Percentiles rank a stretch among this genome's conserved stretches.
These are phyloP conservation scores for Mixornis gularis DNA, from an alignment of 2,113 vertebrate genomes.

Conservation along the genomic window DNA sequence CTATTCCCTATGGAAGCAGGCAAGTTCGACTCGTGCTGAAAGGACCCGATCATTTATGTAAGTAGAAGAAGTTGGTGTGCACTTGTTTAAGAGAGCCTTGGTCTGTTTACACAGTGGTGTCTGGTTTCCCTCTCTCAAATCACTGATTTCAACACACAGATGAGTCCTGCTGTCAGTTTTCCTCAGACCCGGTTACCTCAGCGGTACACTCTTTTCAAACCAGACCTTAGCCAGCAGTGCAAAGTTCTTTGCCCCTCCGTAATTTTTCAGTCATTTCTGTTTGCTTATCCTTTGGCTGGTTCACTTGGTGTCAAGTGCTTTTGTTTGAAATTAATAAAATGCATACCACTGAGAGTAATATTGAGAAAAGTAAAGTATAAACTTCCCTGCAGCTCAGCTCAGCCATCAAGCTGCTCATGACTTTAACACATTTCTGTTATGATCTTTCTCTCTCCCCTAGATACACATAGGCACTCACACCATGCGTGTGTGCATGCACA, in stretches of 20 bases:
- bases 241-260: background rate
- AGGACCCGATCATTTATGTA: conserved; percentile 96
- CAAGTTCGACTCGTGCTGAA: conserved; percentile 91
- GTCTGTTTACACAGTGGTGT: background rate
- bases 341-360: conserved; percentile 13
- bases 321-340: conserved; percentile 30
- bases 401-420: background rate
- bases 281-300: conserved; percentile 26
- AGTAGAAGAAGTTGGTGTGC: conserved; percentile 69
- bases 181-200: background rate
- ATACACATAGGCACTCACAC: background rate
- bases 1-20: conserved; percentile 88
- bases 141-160: background rate
- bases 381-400: background rate
- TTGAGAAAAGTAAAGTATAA: background rate
- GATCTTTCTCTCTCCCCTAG: background rate
- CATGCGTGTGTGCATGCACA: fast-evolving
- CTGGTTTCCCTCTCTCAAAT: conserved; percentile 23
- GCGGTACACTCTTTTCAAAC: background rate
- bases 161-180: background rate
- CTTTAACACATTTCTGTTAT: background rate
- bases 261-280: conserved; percentile 10
- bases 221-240: background rate
- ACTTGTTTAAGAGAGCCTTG: background rate
- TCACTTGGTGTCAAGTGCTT: background rate